phyloP scores from a whole-genome alignment of 2,113 vertebrate species.

The Vulpes vulpes region DNA sequence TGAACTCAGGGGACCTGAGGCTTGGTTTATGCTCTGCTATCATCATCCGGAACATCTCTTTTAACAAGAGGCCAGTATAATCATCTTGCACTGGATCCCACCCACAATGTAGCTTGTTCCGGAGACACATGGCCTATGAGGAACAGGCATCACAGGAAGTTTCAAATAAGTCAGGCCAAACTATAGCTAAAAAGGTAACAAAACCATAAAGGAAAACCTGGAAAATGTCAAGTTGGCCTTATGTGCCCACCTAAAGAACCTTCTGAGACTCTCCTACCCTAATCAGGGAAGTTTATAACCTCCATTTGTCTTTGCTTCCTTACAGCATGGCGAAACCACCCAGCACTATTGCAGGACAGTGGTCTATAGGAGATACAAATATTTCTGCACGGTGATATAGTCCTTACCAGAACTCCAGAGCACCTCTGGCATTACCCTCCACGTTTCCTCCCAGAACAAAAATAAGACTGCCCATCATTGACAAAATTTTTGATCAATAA shows the following conservation, averaged over 20 bases:
- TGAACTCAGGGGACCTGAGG: background rate
- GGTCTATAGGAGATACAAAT: background rate
- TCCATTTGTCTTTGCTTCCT: background rate
- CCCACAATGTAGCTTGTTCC: background rate
- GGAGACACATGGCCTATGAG: background rate
- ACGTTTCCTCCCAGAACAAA: slow-evolving; percentile 8
- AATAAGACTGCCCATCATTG: background rate
- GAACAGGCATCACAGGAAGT: background rate
- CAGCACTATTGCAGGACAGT: background rate
- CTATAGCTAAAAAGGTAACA: background rate
- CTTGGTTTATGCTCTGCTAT: background rate
- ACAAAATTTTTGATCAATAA: slow-evolving; percentile 50
- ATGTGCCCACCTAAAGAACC: background rate
- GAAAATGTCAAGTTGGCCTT: background rate
- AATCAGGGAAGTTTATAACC: background rate
- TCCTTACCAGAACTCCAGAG: background rate
- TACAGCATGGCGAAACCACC: background rate
- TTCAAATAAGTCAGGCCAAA: background rate
- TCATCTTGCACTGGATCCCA: background rate
- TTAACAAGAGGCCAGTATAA: background rate
- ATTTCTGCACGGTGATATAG: background rate
- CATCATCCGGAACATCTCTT: background rate
- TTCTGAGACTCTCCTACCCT: background rate
- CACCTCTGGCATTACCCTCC: background rate
- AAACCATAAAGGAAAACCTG: background rate